Base-by-base conservation (phyloP, 2,888 invertebrate species). In the Clostera curtula region DNA sequence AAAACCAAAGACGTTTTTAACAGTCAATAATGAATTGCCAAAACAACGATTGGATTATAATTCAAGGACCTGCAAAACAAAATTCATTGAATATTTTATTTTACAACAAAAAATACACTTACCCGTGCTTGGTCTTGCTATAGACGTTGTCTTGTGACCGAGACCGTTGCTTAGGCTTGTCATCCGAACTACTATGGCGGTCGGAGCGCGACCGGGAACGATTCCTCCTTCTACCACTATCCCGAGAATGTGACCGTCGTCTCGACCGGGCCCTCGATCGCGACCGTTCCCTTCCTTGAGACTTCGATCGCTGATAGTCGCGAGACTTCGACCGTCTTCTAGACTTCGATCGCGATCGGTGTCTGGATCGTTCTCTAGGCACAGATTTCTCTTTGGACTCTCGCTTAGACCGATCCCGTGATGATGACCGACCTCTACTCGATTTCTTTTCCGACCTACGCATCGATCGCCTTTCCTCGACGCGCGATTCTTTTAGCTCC, bases 101-200 rank as follows among this genome's bases (percentile, higher is more conserved):
- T 12, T 17, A 12, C 9, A 23, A 12, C 19, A 15, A 24, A 14
- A 3, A 22, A 22, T 18, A 25, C 28, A 55, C 76, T 61, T 62
- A 82, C 82, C 82, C 82, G 49, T 73, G 69, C 52, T 80, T 82
- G 40, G 32, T 68, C 48, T 77, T 77, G 32, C 40, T 62, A 31
- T 52, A 60, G 24, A 44, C 42, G 34, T 58, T 59, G 19, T 80
- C 82, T 49, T 83, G 82, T 34, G 82, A 82, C 49, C 64, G 60
- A 7, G 82, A 83, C 13, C 82, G 67, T 18, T 57, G 63, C 40
- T 65, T 66, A 7, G 46, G 36, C 31, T 64, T 69, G 1, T 73
- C 76, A 2, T 73, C 76, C 2, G 50, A 49, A 24, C 61, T 67
- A 6, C 39, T 33, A 4, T 51, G 44, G 12, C 54, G 66, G 29